Percentiles rank a stretch among this genome's conserved stretches.
Conservation (phyloP, 2,113 vertebrate genomes). For the Lagopus muta region DNA sequence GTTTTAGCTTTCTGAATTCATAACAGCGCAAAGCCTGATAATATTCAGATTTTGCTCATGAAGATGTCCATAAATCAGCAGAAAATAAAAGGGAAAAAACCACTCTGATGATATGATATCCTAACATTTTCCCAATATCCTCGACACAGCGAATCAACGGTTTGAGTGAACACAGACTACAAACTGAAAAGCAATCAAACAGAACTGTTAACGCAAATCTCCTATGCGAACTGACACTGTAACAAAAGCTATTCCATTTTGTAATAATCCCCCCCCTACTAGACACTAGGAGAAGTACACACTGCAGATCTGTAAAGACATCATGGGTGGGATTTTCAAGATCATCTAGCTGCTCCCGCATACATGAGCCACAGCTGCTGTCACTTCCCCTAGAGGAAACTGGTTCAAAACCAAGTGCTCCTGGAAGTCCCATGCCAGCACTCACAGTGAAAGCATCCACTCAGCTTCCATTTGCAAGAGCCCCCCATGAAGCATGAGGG, state of each 20-base stretch:
- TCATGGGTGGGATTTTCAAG: neutral
- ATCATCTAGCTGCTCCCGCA: neutral
- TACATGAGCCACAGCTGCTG: neutral
- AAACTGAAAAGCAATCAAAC: constrained; percentile 42
- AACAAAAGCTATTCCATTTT: constrained; percentile 52
- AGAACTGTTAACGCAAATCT: constrained; percentile 55
- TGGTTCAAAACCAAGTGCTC: neutral
- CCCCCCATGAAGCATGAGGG: accelerated
- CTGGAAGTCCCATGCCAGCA: neutral
- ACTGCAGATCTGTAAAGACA: neutral
- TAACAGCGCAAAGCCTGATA: constrained; percentile 37
- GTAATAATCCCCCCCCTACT: constrained; percentile 1
- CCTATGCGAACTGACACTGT: constrained; percentile 23
- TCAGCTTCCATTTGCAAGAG: neutral
- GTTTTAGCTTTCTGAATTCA: constrained; percentile 60
- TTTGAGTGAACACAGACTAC: constrained; percentile 42
- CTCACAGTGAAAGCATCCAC: accelerated
- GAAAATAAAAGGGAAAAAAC: constrained; percentile 40
- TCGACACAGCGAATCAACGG: constrained; percentile 51
- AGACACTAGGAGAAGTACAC: neutral
- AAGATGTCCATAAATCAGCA: constrained; percentile 60
- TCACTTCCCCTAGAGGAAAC: neutral
- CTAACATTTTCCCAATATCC: constrained; percentile 42
- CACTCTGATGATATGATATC: neutral
- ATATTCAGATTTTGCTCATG: constrained; percentile 53